Evolutionary conservation across 1,140 invertebrate genomes (phyloP).

Genomic region (Teleopsis dalmanni): DNA sequence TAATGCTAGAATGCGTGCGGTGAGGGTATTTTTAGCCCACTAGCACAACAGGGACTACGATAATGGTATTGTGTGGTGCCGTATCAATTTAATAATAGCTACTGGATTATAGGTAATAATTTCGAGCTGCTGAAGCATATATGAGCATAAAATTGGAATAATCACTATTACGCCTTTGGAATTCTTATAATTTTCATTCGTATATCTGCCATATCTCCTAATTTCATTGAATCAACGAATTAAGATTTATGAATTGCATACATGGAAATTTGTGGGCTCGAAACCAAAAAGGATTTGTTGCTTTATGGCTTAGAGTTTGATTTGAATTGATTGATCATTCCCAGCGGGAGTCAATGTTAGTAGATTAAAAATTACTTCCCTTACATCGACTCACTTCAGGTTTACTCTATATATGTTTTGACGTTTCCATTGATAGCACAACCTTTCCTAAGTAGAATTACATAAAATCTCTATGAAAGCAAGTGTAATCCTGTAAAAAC

Average conservation of each 20-base stretch:
- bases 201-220: slow-evolving; percentile 1
- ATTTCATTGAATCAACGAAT: background rate
- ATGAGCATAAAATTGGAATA: background rate
- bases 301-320: slow-evolving; percentile 36
- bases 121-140: background rate
- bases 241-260: background rate
- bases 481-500: slow-evolving; percentile 9
- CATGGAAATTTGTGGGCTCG: too few species aligned
- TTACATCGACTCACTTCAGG: background rate
- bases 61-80: background rate
- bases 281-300: slow-evolving; percentile 14
- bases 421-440: background rate
- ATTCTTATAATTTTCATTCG: background rate
- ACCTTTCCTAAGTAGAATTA: background rate
- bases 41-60: background rate
- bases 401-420: background rate
- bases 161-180: background rate
- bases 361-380: background rate
- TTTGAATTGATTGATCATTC: slow-evolving; percentile 40
- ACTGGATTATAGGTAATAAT: background rate
- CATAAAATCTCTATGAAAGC: background rate
- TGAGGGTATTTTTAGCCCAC: background rate
- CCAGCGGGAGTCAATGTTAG: slow-evolving; percentile 25
- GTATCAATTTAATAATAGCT: slow-evolving; percentile 2
- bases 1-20: background rate